phyloP scores from a whole-genome alignment of 1,140 invertebrate genomes.

The Popillia japonica region DNA sequence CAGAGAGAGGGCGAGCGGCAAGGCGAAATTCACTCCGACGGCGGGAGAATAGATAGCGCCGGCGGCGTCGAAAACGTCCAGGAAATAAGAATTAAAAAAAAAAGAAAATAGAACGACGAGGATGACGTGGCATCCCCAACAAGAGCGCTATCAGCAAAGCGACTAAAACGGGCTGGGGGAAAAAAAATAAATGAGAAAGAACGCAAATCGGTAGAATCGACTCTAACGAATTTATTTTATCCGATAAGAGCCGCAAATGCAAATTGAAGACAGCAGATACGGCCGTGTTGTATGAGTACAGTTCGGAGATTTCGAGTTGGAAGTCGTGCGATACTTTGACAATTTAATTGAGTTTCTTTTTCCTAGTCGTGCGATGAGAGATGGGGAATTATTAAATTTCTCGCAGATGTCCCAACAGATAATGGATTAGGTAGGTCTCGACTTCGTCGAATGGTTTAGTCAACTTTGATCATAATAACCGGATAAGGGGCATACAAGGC shows the following conservation, averaged over 20 bases:
- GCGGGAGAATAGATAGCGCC: no score
- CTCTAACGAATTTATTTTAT: slow-evolving; percentile 6
- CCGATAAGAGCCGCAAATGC: neutral
- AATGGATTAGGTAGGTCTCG: neutral
- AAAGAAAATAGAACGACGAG: neutral
- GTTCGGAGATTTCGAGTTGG: neutral
- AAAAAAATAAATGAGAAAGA: neutral
- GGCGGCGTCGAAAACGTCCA: neutral
- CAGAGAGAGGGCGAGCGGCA: neutral
- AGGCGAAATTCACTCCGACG: no score
- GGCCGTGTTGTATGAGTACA: neutral
- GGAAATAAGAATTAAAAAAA: neutral
- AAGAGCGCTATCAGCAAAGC: neutral
- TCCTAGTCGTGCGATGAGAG: neutral
- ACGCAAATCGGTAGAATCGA: neutral
- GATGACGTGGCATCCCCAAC: neutral
- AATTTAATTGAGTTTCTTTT: slow-evolving; percentile 2
- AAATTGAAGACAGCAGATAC: neutral
- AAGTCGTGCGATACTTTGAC: neutral
- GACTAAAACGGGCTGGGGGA: neutral
- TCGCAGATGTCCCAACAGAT: neutral
- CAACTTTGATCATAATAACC: no score
- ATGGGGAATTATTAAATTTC: neutral
- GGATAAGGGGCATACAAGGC: no score
- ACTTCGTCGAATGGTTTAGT: neutral